Evolutionary conservation across 35 echinoderm and acorn worm species (phyloP), one percentile per base, ranked within the genome.

Genomic region (Hemicentrotus pulcherrimus): DNA sequence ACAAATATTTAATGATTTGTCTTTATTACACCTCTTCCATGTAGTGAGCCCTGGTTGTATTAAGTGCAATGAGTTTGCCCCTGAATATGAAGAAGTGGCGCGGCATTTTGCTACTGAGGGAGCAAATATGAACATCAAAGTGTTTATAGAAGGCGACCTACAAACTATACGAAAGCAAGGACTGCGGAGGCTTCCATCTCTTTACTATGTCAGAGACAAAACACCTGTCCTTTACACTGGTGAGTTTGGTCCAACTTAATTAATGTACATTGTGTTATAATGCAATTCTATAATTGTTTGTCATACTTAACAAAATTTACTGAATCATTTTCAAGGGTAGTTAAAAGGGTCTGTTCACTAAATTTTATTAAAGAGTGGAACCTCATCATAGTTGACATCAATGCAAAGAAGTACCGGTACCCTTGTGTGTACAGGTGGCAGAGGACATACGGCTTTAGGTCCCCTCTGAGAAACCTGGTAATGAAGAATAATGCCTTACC

Each of bases 1-100:
- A 78, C 19, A 78, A 78, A 22, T 28, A 28, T n/a, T 78, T 28
- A 8, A n/a, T 28, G 19, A 28, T 7, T 28, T 28, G 9, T 35
- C 46, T 35, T 10, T 90, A 15, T 41, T 41, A 10, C 46, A 86
- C 24, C 86, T 86, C 32, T 90, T 33, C 31, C 14, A 18, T 58
- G 48, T 46, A 93, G 91, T 93, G 16, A 93, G 91, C 48, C 91
- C 91, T 46, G 91, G 91, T 5, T 93, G 91, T 28, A 47, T 93
- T 14, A 93, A 93, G 48, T 93, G 91, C 91, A 93, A 58, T 93
- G 91, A 93, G 10, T 93, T 93, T 93, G 91, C 91, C 46, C 91
- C 91, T 16, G 91, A 47, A 31, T 93, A 93, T 58, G 91, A 93
- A 93, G 91, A 93, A 93, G 91, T 93, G 91, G 91, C 46, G 0